Evolutionary conservation across 2,797 vertebrate genomes (phyloP), one percentile per base, ranked within the genome.

Genomic region (Spinus pinus): DNA sequence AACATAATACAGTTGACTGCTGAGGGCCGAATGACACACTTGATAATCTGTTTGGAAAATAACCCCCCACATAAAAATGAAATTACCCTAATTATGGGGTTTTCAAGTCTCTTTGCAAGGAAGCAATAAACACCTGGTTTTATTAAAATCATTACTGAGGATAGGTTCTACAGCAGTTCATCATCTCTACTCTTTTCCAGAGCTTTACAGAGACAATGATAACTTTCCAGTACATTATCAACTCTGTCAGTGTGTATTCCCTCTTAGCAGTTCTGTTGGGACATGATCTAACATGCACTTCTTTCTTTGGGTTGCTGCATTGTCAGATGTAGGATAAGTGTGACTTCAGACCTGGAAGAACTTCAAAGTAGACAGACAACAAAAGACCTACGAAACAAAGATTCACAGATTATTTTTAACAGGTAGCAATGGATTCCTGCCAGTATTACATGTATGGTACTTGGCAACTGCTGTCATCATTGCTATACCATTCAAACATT

Each of bases 361-460:
- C 35, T 56, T 53, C 31, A 41, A 39, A 92, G 15, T 2, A 54
- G 35, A 35, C 31, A 57, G 33, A 56, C 23, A 71, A 85, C 64
- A 24, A 30, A 75, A 69, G 50, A 49, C 33, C 39, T 61, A 53
- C 0, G 3, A 37, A 67, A 3, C 17, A 24, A 64, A 75, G 33
- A 49, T 44, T 79, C 17, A 46, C 10, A 23, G n/a, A 17, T 58
- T 39, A 23, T 66, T 90, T 47, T 80, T 44, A 50, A 73, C 37
- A 44, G 41, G 72, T 50, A 37, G 67, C 60, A 51, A 1, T 8
- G 27, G 69, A 35, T 71, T 80, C 30, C 50, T 73, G 67, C n/a
- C 47, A 42, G n/a, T 49, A 5, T 13, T 50, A 24, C 3, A 12
- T 1, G 3, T 72, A 51, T 2, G 1, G 35, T 35, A 31, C 42